Conservation (phyloP, 2,797 vertebrate species). For the Salmo trutta region DNA sequence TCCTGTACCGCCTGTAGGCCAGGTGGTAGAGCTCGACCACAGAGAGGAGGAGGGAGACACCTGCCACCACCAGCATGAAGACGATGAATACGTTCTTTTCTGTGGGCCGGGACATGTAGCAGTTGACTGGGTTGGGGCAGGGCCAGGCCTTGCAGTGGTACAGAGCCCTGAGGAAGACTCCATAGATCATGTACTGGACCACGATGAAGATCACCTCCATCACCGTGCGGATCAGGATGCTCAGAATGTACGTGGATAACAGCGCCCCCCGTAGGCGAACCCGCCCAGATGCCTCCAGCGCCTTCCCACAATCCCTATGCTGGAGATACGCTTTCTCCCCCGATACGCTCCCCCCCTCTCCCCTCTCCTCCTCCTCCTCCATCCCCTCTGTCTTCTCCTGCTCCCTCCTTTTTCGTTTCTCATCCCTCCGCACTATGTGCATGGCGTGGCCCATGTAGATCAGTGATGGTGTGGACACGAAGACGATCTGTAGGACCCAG, state of each 20-base stretch:
- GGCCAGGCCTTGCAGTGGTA: constrained; percentile 87
- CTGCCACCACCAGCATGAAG: constrained; percentile 94
- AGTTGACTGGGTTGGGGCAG: constrained; percentile 94
- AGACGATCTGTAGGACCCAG: constrained; percentile 98
- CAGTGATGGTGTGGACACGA: constrained; percentile 94
- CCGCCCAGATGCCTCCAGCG: constrained; percentile 69
- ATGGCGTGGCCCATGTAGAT: constrained; percentile 96
- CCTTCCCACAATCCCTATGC: constrained; percentile 71
- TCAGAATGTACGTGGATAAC: constrained; percentile 89
- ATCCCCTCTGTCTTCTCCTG: constrained; percentile 70
- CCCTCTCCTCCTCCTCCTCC: constrained; percentile 73
- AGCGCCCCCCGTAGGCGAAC: constrained; percentile 85
- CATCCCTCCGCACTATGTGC: constrained; percentile 89
- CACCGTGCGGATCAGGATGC: constrained; percentile 91
- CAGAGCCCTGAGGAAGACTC: constrained; percentile 88
- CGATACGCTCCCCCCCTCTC: constrained; percentile 70
- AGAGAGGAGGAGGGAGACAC: constrained; percentile 89
- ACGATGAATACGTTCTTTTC: constrained; percentile 98
- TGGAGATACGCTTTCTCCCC: constrained; percentile 75
- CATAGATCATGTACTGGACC: constrained; percentile 92
- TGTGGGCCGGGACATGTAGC: constrained; percentile 94
- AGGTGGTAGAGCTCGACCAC: constrained; percentile 91
- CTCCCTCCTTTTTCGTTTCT: constrained; percentile 80
- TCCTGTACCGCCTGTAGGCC: constrained; percentile 84
- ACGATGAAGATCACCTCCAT: constrained; percentile 94